Evolutionary conservation across 2,797 vertebrate genomes (phyloP), one percentile per base, ranked within the genome.

Genomic region (Prunella strophiata): DNA sequence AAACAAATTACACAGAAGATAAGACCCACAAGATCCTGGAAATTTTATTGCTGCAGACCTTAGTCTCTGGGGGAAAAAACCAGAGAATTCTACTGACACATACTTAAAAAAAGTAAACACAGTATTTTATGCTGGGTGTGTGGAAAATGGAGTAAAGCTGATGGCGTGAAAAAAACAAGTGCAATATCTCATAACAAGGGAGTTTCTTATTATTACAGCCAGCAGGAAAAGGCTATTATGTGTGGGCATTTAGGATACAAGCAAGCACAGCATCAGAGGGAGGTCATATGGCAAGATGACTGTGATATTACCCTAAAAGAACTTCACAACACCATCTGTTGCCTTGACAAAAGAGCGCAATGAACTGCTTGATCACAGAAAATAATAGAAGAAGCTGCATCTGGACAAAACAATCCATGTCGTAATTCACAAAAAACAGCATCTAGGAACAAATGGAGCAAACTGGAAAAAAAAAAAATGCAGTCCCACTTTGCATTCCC

Each of bases 1-100:
- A 93, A 92, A 85, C 18, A 88, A 93, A 89, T 75, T 52, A 76
- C 36, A 43, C 20, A 30, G 52, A 76, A 92, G 67, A 87, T 62
- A 89, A 79, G 85, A 72, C 14, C 6, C 47, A 42, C 9, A 85
- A 65, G 66, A 80, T 78, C 17, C 19, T 68, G 66, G 73, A 86
- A 81, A 61, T 86, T 74, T 84, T 72, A 76, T 45, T 77, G 50
- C 47, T 90, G 73, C 51, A 89, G n/a, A 90, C 7, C 36, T 85
- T 40, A 66, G 29, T 34, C 50, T 59, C 55, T 12, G n/a, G 29
- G 4, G 3, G 2, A 45, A 79, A 71, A 63, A 1, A 0, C 0
- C 13, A 88, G 51, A 89, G 9, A 80, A 79, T 50, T 73, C 67
- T 58, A 71, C 15, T 27, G 45, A 54, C 30, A 58, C 3, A 25